Evolutionary conservation across 2,888 invertebrate genomes (phyloP), one percentile per base, ranked within the genome.

Genomic region (Ichneumon xanthorius): DNA sequence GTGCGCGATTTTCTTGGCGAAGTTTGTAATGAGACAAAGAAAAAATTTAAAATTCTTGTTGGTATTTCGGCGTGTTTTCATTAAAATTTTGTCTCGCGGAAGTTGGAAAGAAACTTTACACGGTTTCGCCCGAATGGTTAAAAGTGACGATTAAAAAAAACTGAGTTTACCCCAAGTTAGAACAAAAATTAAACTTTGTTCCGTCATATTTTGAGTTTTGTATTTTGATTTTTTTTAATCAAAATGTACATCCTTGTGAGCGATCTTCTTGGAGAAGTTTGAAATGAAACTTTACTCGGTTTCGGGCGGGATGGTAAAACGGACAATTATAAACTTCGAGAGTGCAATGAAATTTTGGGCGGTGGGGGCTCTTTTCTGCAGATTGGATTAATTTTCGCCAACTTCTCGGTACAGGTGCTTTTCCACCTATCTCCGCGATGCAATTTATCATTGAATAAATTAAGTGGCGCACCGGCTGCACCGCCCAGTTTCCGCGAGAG

Each of bases 391-490:
- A 63, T 63, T 67, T 67, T 40, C 19, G 67, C 40, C 5, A 40
- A 67, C 63, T 67, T 50, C 65, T 53, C 30, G 53, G 67, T 77
- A 22, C 40, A 67, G n/a, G 37, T 71, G 30, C n/a, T n/a, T 61
- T 58, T 63, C 50, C 63, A 48, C 63, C 33, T 16, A 33, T 53
- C 53, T 37, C 37, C 65, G 33, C 37, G 14, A 67, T 67, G 53
- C 37, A 67, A 77, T 77, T 77, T 37, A 77, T 67, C 67, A 77
- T 77, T 77, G 77, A 77, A 77, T 77, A 77, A 77, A 77, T 77
- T 67, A 77, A 77, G 53, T 67, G 53, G 67, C 67, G 65, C 53
- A 55, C 65, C 67, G 67, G 40, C 65, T 53, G 65, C 19, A 19
- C 65, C 22, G 33, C 22, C 19, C 63, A 30, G 61, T 48, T 53